Evolutionary conservation across 2,888 invertebrate genomes (phyloP), one percentile per base, ranked within the genome.

Genomic region (Microctonus aethiopoides): DNA sequence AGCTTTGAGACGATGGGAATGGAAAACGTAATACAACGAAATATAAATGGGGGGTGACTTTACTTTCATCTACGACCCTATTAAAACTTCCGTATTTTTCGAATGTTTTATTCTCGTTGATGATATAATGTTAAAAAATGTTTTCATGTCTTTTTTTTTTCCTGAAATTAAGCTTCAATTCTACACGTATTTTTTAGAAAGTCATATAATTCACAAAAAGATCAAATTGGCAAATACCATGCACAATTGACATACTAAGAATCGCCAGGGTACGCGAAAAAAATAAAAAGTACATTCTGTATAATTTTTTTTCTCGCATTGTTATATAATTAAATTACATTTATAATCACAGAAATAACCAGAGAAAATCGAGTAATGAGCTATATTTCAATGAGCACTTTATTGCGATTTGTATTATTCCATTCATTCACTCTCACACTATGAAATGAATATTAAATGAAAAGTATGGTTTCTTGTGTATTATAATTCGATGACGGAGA

Each of bases 151-250:
- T 13, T 59, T 51, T 66, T 56, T 61, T 24, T 80, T 83, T 81
- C 79, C 75, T 77, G 80, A 84, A 84, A 85, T 85, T 85, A 85
- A 86, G 83, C 85, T 86, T 86, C 84, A 86, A 86, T 86, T 86
- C 82, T 83, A 84, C 85, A 82, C 81, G 71, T 80, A 74, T 80
- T 79, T 78, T 78, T 80, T 78, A 64, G 24, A 11, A 59, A 59
- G 34, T 34, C 16, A 6, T 9, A 22, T 7, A 34, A 59, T 20
- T 36, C 11, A n/a, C 7, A 16, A 29, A 51, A 22, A 20, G 41
- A 56, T n/a, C 26, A 36, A 57, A 67, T 59, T 22, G 16, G n/a
- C 20, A 20, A 46, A 22, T 52, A 24, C 41, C 29, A 11, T 41
- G 7, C 51, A 29, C 68, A 64, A 63, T 69, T 57, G 63, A 68